Percentiles rank a stretch among this genome's conserved stretches.
phyloP scores from a whole-genome alignment of 2,888 invertebrate genomes.

The Molanna angustata region DNA sequence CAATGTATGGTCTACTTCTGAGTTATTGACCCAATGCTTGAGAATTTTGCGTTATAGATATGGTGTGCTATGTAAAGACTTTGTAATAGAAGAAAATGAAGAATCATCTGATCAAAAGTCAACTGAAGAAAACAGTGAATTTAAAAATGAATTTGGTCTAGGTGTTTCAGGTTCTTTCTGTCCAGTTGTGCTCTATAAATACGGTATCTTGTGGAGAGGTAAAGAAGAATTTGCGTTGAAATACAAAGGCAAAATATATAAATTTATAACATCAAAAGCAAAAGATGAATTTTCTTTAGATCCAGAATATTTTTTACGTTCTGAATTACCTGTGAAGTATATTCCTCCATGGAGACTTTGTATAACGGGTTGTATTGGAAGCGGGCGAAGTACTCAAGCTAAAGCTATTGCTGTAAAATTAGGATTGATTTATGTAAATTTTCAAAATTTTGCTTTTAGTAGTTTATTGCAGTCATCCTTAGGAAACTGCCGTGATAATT shows the following conservation, averaged over 20 bases:
- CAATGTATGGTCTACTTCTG: conserved; percentile 3
- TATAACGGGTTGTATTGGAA: conserved; percentile 54
- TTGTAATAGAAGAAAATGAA: conserved; percentile 36
- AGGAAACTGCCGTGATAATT: conserved; percentile 4
- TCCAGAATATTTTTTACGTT: conserved; percentile 50
- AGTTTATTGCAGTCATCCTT: not conserved
- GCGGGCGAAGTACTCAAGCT: conserved; percentile 54
- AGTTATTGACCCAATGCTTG: conserved; percentile 10
- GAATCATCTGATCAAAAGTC: no score
- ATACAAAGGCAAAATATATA: conserved; percentile 55
- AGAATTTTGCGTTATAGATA: conserved; percentile 15
- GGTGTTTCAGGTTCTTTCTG: conserved; percentile 62
- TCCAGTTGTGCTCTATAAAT: conserved; percentile 56
- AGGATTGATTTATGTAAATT: conserved; percentile 55
- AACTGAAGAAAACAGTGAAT: conserved; percentile 35
- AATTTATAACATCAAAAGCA: conserved; percentile 51
- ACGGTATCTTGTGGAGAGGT: conserved; percentile 60
- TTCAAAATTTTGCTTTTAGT: conserved; percentile 37
- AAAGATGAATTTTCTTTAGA: conserved; percentile 50
- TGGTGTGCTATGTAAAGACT: conserved; percentile 12
- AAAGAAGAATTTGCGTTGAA: conserved; percentile 53
- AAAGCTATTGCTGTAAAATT: conserved; percentile 53
- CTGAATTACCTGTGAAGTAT: conserved; percentile 44
- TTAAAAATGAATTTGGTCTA: conserved; percentile 44
- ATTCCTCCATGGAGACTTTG: conserved; percentile 57